phyloP scores from a whole-genome alignment of 2,888 invertebrate species.

The Euplagia quadripunctaria region DNA sequence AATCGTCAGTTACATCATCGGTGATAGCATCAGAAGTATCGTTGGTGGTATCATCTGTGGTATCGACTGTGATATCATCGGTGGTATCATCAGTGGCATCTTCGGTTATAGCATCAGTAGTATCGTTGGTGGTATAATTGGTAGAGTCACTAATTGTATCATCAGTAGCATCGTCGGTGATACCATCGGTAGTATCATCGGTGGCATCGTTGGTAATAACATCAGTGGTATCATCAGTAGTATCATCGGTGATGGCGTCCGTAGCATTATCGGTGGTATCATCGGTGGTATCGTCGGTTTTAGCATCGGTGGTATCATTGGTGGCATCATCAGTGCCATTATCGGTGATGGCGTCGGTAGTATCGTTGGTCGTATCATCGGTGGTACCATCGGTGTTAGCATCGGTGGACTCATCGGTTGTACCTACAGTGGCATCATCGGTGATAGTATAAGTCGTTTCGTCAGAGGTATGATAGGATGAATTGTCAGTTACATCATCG shows the following conservation, averaged over 20 bases:
- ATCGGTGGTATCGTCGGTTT: too few species aligned
- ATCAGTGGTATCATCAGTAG: neutral
- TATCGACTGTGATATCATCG: neutral
- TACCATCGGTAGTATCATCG: neutral
- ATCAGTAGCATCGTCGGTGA: neutral
- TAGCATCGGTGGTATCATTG: too few species aligned
- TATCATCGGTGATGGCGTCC: neutral
- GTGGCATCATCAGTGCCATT: too few species aligned
- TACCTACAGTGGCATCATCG: too few species aligned
- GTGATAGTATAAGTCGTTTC: too few species aligned
- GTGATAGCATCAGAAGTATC: neutral
- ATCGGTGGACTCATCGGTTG: neutral
- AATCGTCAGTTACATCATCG: neutral
- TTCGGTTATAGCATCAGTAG: neutral
- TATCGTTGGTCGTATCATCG: too few species aligned
- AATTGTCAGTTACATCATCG: neutral
- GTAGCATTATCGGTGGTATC: neutral
- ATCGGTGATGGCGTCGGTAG: too few species aligned
- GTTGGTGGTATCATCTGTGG: too few species aligned
- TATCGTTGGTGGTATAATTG: neutral
- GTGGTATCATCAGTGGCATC: neutral
- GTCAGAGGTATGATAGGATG: too few species aligned
- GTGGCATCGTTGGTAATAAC: neutral
- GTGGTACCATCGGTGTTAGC: neutral
- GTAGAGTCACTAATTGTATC: neutral